Percentiles rank a stretch among this genome's conserved stretches.
These are phyloP conservation scores for Strigamia maritima DNA, from an alignment of 2,888 invertebrate genomes.

Conservation along the genomic window DNA sequence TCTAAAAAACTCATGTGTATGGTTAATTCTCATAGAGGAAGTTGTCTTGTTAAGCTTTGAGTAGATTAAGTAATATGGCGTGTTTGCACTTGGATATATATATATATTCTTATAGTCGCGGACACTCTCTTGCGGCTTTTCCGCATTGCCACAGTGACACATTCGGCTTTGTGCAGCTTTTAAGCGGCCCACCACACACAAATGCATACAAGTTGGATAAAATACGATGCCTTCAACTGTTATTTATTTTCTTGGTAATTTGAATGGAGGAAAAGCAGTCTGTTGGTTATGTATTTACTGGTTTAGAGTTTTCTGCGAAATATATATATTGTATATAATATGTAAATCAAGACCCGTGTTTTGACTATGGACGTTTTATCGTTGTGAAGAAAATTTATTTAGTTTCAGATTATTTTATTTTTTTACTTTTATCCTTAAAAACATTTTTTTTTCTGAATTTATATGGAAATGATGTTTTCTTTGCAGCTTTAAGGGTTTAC, in stretches of 20 bases:
- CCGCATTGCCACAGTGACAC: background rate
- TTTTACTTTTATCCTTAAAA: no score
- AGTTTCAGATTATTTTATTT: no score
- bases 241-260: background rate
- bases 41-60: background rate
- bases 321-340: background rate
- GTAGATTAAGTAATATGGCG: background rate
- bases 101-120: background rate
- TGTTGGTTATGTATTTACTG: background rate
- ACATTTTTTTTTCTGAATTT: no score
- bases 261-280: background rate
- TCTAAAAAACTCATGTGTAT: background rate
- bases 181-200: conserved; percentile 10
- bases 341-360: no score
- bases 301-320: background rate
- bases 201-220: background rate
- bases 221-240: background rate
- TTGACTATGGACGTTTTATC: no score
- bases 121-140: background rate
- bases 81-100: background rate
- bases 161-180: background rate
- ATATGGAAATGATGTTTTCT: no score
- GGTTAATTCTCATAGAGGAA: background rate
- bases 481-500: no score
- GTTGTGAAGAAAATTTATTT: no score